These are phyloP conservation scores for Habroteleia sp. DNA, from an alignment of 2,888 invertebrate species.

Conservation along the genomic window DNA sequence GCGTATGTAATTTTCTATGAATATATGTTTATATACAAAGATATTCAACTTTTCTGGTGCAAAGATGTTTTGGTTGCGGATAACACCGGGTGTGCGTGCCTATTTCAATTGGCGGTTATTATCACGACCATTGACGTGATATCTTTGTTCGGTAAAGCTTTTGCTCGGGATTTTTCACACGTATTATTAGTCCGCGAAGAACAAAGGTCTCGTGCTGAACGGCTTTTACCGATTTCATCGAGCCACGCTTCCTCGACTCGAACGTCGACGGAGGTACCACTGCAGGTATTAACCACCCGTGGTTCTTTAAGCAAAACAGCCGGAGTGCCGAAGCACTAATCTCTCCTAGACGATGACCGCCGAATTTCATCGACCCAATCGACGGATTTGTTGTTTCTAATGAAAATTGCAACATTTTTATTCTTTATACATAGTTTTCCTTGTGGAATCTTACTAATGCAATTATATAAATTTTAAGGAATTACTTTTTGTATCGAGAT, in stretches of 20 bases:
- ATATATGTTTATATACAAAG: slow-evolving; percentile 41
- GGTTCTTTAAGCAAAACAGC: slow-evolving; percentile 37
- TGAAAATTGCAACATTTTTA: too few relatives aligned
- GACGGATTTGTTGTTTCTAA: too few relatives aligned
- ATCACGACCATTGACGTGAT: slow-evolving; percentile 76
- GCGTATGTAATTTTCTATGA: slow-evolving; percentile 29
- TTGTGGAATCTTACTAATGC: too few relatives aligned
- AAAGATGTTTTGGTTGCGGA: slow-evolving; percentile 26
- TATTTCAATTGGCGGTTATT: slow-evolving; percentile 76
- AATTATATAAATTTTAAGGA: too few relatives aligned
- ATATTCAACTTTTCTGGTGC: slow-evolving; percentile 35
- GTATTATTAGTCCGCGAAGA: slow-evolving; percentile 53
- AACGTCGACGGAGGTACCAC: slow-evolving; percentile 63
- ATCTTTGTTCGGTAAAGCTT: slow-evolving; percentile 60
- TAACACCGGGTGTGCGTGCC: slow-evolving; percentile 57
- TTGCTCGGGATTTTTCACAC: slow-evolving; percentile 53
- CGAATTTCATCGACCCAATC: too few relatives aligned
- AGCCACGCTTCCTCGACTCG: slow-evolving; percentile 28
- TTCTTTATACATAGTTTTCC: too few relatives aligned
- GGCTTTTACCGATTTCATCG: slow-evolving; percentile 58
- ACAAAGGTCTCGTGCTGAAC: slow-evolving; percentile 53
- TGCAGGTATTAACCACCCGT: slow-evolving; percentile 43
- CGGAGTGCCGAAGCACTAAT: slow-evolving; percentile 11
- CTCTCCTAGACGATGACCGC: slow-evolving; percentile 22
- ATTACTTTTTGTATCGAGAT: too few relatives aligned